Evolutionary conservation across 2,888 invertebrate species (phyloP), one percentile per base, ranked within the genome.

Genomic region (Sesia apiformis): DNA sequence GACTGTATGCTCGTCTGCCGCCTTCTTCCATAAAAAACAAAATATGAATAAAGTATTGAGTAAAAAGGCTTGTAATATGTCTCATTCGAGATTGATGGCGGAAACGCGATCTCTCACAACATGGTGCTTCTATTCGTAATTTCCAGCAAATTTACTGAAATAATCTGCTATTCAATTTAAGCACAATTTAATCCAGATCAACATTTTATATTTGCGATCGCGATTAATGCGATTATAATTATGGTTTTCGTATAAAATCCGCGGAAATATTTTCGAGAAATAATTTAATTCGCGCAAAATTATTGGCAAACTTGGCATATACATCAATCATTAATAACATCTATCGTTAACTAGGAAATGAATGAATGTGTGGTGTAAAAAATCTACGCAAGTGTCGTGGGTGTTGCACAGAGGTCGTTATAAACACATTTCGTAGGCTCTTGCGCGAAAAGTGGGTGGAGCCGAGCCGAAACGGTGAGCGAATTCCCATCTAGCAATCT

Each of bases 391-490:
- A 65, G 62, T 69, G 70, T 70, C 70, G 74, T 79, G 85, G 84
- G 88, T 81, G 88, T 83, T 70, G 65, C 74, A 60, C 62, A 54
- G 61, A 64, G 65, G 67, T 87, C 84, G 84, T 86, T 89, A 86
- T 80, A 81, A 84, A 79, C 75, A 77, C 84, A 87, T 87, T 87
- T 85, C 63, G 78, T 71, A 60, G 58, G 56, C 66, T 67, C 65
- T 23, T 23, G 81, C 63, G 81, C 78, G 77, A 83, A 83, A 74
- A 76, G 74, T 70, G 70, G 88, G 88, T 78, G 87, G 82, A 60
- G 65, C 63, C 53, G 60, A 56, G 65, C 68, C 69, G 66, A 23
- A 23, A 23, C 23, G 23, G 23, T 23, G 63, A 64, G 64, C 57
- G 66, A 67, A 65, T 67, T 62, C 62, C 58, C 66, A 66, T 61